These are phyloP conservation scores for Sisor rabdophorus DNA, from an alignment of 2,113 vertebrate species.

Conservation along the genomic window DNA sequence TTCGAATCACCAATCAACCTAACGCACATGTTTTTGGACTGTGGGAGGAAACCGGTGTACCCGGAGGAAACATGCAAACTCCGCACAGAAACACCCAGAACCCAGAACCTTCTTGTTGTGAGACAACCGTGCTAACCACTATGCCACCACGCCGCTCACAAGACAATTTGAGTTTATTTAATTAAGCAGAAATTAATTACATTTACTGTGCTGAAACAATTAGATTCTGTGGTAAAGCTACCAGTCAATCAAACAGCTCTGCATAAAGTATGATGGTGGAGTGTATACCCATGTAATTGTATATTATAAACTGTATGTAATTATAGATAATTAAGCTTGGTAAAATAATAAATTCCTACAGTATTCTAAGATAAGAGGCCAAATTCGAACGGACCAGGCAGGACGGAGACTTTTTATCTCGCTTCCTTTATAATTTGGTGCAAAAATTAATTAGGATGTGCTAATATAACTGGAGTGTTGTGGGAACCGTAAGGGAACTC, in stretches of 20 bases:
- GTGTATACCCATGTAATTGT: too few species aligned
- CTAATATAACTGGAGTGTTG: neutral
- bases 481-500: slow-evolving; percentile 15
- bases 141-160: too few species aligned
- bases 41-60: too few species aligned
- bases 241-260: neutral
- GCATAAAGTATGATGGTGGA: neutral
- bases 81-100: too few species aligned
- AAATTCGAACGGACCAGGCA: neutral
- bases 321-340: neutral
- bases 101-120: too few species aligned
- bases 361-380: neutral
- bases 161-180: too few species aligned
- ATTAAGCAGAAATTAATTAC: neutral
- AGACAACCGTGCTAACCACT: too few species aligned
- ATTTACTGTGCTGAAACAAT: neutral
- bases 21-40: too few species aligned
- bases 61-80: too few species aligned
- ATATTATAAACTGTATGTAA: too few species aligned
- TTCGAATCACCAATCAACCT: too few species aligned
- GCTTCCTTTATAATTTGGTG: neutral
- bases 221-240: neutral
- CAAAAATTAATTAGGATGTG: neutral
- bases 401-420: neutral
- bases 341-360: neutral